Evolutionary conservation across 2,888 invertebrate genomes (phyloP), one percentile per base, ranked within the genome.

Genomic region (Achlya flavicornis): DNA sequence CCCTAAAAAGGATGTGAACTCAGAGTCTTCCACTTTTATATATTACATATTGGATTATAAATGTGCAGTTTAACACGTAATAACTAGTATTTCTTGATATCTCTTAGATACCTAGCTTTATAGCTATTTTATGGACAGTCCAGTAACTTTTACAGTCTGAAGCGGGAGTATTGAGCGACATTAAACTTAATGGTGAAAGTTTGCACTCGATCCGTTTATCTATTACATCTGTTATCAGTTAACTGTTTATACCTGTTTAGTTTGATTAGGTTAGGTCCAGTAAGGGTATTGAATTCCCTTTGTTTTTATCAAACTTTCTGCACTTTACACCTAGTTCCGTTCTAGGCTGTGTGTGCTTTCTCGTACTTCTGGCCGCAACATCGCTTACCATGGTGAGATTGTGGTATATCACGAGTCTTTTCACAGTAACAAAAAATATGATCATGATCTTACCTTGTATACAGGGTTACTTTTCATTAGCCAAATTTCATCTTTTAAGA

Each of bases 31-130:
- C n/a, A n/a, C n/a, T n/a, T n/a, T n/a, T n/a, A n/a, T n/a, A n/a
- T 26, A 26, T 26, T 26, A 70, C 68, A 70, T 73, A 70, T 68
- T 80, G 71, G 75, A 79, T 73, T 75, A 73, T 81, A 81, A 80
- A 79, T 77, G 68, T 78, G 78, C 78, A 80, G 70, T 73, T 66
- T 64, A 69, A 75, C 74, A 66, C 68, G 69, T 71, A 78, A 76
- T 71, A 78, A 76, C 75, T 76, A 80, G 77, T 76, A 71, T 53
- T 53, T 19, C 53, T 19, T 19, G 19, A 26, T 78, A 80, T 82
- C 78, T 79, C 77, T 73, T 77, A 79, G 79, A 83, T 80, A 77
- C 74, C 73, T 74, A 72, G 76, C 53, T 85, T 87, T 85, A 88
- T 79, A 66, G 66, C 68, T 68, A 74, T 76, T 80, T 87, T 88